Percentiles rank a stretch among this genome's conserved stretches.
phyloP scores from a whole-genome alignment of 1,140 invertebrate species.

The Phenacoccus solenopsis region DNA sequence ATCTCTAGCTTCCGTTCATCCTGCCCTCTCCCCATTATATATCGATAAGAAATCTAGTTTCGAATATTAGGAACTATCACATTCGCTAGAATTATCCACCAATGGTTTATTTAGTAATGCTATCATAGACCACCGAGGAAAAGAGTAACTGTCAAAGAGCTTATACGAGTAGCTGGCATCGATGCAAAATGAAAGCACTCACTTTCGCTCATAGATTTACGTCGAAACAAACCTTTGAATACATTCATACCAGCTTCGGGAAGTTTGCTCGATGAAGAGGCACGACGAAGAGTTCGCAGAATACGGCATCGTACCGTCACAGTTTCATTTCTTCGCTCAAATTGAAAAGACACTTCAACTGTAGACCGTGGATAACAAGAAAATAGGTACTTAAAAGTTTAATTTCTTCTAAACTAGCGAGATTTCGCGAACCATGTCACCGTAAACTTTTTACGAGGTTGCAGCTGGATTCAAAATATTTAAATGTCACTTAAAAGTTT shows the following conservation, averaged over 20 bases:
- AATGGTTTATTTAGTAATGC: too few relatives aligned
- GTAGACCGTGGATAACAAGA: background rate
- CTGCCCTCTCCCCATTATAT: too few relatives aligned
- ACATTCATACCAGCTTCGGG: background rate
- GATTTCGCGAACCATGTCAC: background rate
- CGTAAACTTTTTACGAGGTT: background rate
- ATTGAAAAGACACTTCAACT: background rate
- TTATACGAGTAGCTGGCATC: too few relatives aligned
- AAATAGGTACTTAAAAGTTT: conserved; percentile 3
- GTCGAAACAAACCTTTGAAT: background rate
- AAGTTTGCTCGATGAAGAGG: background rate
- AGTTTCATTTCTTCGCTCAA: background rate
- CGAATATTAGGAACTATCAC: too few relatives aligned
- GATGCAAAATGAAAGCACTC: too few relatives aligned
- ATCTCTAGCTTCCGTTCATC: too few relatives aligned
- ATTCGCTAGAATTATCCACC: too few relatives aligned
- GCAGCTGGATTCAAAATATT: background rate
- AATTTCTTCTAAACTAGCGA: background rate
- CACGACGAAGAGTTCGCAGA: too few relatives aligned
- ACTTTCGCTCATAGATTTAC: too few relatives aligned
- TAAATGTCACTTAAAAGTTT: background rate
- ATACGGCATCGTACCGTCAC: background rate
- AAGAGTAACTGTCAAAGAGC: too few relatives aligned
- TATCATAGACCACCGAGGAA: too few relatives aligned
- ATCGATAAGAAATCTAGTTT: too few relatives aligned